Evolutionary conservation across 2,797 vertebrate species (phyloP), one percentile per base, ranked within the genome.

Genomic region (Martes flavigula): DNA sequence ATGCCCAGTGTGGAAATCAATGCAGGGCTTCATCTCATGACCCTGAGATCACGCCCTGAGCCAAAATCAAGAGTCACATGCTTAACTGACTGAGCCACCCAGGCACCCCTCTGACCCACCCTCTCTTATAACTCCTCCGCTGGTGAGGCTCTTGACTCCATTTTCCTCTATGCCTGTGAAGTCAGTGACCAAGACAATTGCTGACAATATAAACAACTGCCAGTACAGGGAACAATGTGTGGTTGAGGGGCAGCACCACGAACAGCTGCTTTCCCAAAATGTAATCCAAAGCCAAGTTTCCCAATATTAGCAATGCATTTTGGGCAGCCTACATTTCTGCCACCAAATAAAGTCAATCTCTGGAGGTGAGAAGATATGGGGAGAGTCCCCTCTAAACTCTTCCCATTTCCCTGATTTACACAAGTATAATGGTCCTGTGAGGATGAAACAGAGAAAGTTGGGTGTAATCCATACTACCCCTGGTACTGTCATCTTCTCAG

Each of bases 401-500:
- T 73, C 60, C 43, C 30, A 86, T 30, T 89, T 60, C n/a, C 58
- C 27, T 62, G 10, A 87, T 23, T 91, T 75, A 91, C 12, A 35
- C 32, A 91, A 84, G 15, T 77, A n/a, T 58, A 64, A 82, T 3
- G 10, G 81, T 77, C 30, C 70, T 82, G 51, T 17, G 27, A 21
- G 35, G 60, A 91, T 21, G 35, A 25, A 68, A 27, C 30, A 95
- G 66, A 91, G 13, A 21, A 25, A 35, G 48, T 7, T 68, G 11
- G 72, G 9, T 51, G 17, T 66, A 83, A 83, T 38, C 73, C 20
- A 91, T 32, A 81, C 14, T 62, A 93, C 90, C 60, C 13, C 18
- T 93, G 56, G 46, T 14, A 77, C 51, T 75, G 48, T 46, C 82
- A 90, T 97, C 70, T 81, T 95, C 75, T 90, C n/a, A 73, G 79